Base-by-base conservation (phyloP, 2,797 vertebrate genomes). In the Sebastes reedi region DNA sequence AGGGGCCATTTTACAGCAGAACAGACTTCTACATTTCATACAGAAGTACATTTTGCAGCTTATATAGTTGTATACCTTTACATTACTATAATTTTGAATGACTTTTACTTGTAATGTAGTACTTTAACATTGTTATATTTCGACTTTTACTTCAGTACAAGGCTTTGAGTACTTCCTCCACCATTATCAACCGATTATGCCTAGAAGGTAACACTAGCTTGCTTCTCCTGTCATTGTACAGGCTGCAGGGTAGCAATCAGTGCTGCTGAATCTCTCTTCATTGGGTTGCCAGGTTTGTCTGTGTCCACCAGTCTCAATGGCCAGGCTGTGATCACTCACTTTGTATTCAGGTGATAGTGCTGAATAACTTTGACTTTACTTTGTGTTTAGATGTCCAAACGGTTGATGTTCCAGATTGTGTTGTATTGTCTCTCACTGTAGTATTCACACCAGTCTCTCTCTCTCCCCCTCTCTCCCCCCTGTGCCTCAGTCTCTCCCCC, bases 201-300 rank as follows among this genome's bases (percentile, higher is more conserved):
- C 42, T 50, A 50, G 42, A 20, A n/a, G 46, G 46, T 52, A n/a
- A 52, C 46, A 52, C 18, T 39, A 4, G 42, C 11, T 65, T 12
- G 4, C 2, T 46, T 67, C 34, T 36, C 27, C 12, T 30, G 54
- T 36, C 22, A 77, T 34, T 9, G 7, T 25, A 29, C 12, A 8
- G n/a, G 27, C 39, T 62, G 36, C 46, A 29, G 82, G 8, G 34
- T 24, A 18, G 30, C 30, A 39, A 3, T 54, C 1, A 55, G n/a
- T 22, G 27, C 25, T 46, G 16, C 75, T 67, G 29, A 12, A 18
- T 58, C 36, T 34, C 25, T 24, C 39, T 59, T 64, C 24, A 25
- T 6, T 39, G 32, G 59, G 22, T 64, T 81, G 75, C 67, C 69
- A 74, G 66, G 70, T 74, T 83, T 67, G 79, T 77, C 68, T 30